phyloP scores from a whole-genome alignment of 2,888 invertebrate genomes.

The Schrankia costaestrigalis region DNA sequence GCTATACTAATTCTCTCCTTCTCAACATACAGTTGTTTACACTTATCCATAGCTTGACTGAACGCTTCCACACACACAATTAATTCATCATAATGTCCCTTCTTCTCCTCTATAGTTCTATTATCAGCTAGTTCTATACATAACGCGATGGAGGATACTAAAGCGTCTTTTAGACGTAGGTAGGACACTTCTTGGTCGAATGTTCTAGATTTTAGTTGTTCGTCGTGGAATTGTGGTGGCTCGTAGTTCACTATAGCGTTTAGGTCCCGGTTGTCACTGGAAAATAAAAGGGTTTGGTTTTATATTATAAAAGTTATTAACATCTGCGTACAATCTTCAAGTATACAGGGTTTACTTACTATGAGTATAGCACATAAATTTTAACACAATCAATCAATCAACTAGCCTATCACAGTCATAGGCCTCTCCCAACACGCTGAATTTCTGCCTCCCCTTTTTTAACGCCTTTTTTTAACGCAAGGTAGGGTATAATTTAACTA shows the following conservation, averaged over 20 bases:
- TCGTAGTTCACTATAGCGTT: constrained; percentile 86
- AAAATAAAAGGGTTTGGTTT: too few species aligned
- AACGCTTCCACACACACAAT: constrained; percentile 53
- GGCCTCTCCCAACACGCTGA: too few species aligned
- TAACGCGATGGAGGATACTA: constrained; percentile 56
- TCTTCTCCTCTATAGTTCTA: constrained; percentile 41
- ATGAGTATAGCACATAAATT: too few species aligned
- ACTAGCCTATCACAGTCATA: too few species aligned
- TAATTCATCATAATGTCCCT: constrained; percentile 47
- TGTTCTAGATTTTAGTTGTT: constrained; percentile 48
- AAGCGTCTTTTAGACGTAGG: constrained; percentile 58
- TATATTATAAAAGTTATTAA: too few species aligned
- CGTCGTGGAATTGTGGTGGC: constrained; percentile 72
- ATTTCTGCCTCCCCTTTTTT: too few species aligned
- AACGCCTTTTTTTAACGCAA: too few species aligned
- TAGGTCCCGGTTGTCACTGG: constrained; percentile 89
- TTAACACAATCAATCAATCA: too few species aligned
- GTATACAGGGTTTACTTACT: too few species aligned
- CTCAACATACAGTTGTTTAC: constrained; percentile 44
- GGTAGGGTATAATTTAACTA: too few species aligned
- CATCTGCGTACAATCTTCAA: too few species aligned
- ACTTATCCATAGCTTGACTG: constrained; percentile 53
- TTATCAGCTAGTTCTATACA: constrained; percentile 59
- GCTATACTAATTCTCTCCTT: constrained; percentile 50
- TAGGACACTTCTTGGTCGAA: constrained; percentile 64